Evolutionary conservation across 1,140 invertebrate genomes (phyloP), one percentile per base, ranked within the genome.

Genomic region (Bombus fervidus): DNA sequence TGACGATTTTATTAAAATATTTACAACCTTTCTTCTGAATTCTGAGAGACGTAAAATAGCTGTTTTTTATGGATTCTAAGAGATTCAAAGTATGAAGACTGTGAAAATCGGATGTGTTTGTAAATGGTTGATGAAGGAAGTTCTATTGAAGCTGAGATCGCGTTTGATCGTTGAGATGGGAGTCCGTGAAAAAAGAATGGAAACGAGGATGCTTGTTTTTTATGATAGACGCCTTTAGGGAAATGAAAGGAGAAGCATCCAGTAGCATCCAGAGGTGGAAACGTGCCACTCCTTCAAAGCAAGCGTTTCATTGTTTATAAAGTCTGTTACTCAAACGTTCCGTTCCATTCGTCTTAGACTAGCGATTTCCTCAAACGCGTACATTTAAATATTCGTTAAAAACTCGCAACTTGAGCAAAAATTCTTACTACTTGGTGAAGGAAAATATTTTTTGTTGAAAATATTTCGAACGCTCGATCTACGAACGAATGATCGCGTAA

Each of bases 181-280:
- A 37, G 25, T 76, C n/a, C 25, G 74, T 76, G 53, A 28, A 76
- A 59, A 59, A 76, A n/a, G 25, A 59, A 59, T 59, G 53, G 15
- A 76, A 59, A 76, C 31, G 31, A 28, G 73, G 9, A 75, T 59
- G 37, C 74, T 59, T 76, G 47, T 37, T 76, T 59, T 59, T 76
- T 76, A 76, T 59, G 74, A 59, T 59, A 39, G 34, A n/a, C n/a
- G 34, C 47, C 74, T 76, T 76, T 59, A 76, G 74, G 53, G 74
- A 59, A 76, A 76, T 39, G 53, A 76, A 59, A 39, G 34, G 34
- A n/a, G 34, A 31, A 76, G 25, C 34, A 59, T 59, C 53, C 31
- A 59, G 25, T 18, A 12, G 25, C 28, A 18, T 34, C 25, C n/a
- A 15, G 37, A 53, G 37, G 34, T 12, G 53, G 9, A 18, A 76